A percentile compares a stretch with the other conserved stretches of the same genome.
These are phyloP conservation scores for Drosophila setifemur DNA, from an alignment of 1,140 invertebrate species.

Conservation along the genomic window DNA sequence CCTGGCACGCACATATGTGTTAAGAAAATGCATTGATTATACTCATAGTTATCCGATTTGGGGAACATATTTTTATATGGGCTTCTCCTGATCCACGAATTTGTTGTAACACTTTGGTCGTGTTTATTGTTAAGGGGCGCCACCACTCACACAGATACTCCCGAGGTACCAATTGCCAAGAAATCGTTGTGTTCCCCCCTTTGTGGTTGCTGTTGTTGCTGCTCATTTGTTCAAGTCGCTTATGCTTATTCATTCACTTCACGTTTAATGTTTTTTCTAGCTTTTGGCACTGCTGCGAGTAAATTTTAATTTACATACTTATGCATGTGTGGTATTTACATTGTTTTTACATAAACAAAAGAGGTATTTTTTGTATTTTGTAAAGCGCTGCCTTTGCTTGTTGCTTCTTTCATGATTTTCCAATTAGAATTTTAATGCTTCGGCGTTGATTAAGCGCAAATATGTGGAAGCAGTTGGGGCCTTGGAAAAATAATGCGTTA, in stretches of 20 bases:
- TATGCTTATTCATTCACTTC: constrained; percentile 55
- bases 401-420: constrained; percentile 47
- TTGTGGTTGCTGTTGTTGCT: constrained; percentile 3
- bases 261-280: constrained; percentile 52
- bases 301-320: constrained; percentile 37
- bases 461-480: constrained; percentile 7
- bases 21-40: too few relatives aligned
- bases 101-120: constrained; percentile 46
- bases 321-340: constrained; percentile 35
- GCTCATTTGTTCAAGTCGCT: constrained; percentile 34
- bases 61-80: constrained; percentile 37
- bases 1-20: too few relatives aligned
- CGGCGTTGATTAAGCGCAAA: constrained; percentile 32
- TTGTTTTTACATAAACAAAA: constrained; percentile 54
- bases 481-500: constrained; percentile 15
- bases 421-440: constrained; percentile 59
- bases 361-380: constrained; percentile 38
- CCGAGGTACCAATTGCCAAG: background rate
- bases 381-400: constrained; percentile 17
- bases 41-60: too few relatives aligned
- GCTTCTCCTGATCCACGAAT: constrained; percentile 6
- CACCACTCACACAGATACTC: constrained; percentile 3
- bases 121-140: constrained; percentile 36
- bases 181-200: constrained; percentile 36
- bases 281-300: constrained; percentile 35